Evolutionary conservation across 1,140 invertebrate genomes (phyloP), one percentile per base, ranked within the genome.

Genomic region (Himalopsyche phryganea): DNA sequence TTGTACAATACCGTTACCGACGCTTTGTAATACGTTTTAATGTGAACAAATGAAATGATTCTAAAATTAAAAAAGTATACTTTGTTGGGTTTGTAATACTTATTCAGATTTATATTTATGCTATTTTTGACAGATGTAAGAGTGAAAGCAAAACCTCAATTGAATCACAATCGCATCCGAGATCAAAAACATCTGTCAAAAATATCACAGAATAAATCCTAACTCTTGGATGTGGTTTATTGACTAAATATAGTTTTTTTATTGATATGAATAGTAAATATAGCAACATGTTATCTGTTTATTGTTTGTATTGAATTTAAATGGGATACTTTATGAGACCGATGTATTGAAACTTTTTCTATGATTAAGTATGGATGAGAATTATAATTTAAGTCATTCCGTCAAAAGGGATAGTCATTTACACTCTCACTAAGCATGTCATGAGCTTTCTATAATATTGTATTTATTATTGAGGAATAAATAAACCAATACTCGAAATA

Each of bases 371-470:
- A 41, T 44, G 15, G 36, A 42, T 20, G 28, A 46, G 32, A 35
- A 23, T 40, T 35, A 45, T 19, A 36, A 14, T 44, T 46, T 54
- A 54, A 54, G 44, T 35, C 14, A 14, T 46, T 18, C 41, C 44
- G 44, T n/a, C 44, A 23, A 46, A 3, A 11, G 14, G 17, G 20
- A 46, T 5, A 46, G 17, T 46, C 18, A 46, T 17, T n/a, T 13
- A 40, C 38, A 13, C 11, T n/a, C 15, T 45, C 41, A 53, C 50
- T 35, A 49, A 61, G 60, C 52, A 61, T 61, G 46, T 57, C 60
- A 62, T 44, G 60, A 62, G 60, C 60, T 62, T 62, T 62, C 55
- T 49, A 61, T 48, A 18, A 58, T 58, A 58, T 62, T 62, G 60
- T 62, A 62, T 58, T 58, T 57, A 62, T 56, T 54, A 61, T 38